Evolutionary conservation across 2,113 vertebrate species (phyloP), one percentile per base, ranked within the genome.

Genomic region (Alces alces): DNA sequence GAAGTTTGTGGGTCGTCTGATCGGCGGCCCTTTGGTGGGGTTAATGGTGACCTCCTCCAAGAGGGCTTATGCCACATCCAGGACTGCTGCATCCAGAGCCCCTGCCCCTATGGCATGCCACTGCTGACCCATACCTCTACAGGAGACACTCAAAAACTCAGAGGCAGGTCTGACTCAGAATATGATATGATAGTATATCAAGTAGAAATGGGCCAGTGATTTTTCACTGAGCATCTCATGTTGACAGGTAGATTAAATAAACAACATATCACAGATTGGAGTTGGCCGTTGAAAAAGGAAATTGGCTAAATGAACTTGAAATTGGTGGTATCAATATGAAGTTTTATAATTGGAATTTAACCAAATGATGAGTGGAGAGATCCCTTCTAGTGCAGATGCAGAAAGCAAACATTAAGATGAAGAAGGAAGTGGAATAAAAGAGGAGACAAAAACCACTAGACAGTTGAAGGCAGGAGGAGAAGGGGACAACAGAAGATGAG

Each of bases 201-300:
- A 70, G 39, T 83, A 76, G 86, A 92, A 95, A 86, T 61, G 57
- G 16, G 33, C 33, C 57, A 14, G 27, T 96, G 96, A 97, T 94
- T 96, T 95, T 95, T 97, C 90, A 97, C 78, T 83, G 92, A 96
- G 28, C 43, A 87, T 73, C 70, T 50, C 47, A 2, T 70, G 83
- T 78, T 96, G 95, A 96, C 66, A 94, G 78, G 58, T 76, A 96
- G 86, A 92, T 96, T 96, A 90, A 96, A 96, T 87, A 93, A 95
- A 89, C 54, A 94, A 66, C 86, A 86, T 93, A 57, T 79, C 89
- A 89, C 83, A 93, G 61, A 96, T 92, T 88, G 80, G 33, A 91
- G 16, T 39, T 95, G 86, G 23, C 39, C 83, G 79, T 39, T 91
- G 45, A 47, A 55, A 91, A 97, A 94, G 84, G 58, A 95, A 93